Evolutionary conservation across 2,113 vertebrate genomes (phyloP).

Genomic region (Sterna hirundo): DNA sequence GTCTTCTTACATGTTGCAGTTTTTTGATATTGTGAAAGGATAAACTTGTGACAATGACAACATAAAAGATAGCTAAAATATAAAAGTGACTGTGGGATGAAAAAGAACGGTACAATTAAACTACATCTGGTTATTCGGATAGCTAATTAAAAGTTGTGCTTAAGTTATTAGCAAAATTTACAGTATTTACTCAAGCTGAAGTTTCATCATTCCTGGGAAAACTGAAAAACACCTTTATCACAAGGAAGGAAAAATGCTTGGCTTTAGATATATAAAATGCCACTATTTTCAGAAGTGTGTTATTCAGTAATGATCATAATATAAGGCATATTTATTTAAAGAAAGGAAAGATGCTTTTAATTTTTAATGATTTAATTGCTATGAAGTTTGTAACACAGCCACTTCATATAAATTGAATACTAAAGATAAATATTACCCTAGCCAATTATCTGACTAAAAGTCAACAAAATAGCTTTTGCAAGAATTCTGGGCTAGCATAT

Average conservation of each 20-base stretch:
- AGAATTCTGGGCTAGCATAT: slow-evolving; percentile 6
- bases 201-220: neutral
- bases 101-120: neutral
- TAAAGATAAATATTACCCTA: slow-evolving; percentile 32
- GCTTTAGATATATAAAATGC: neutral
- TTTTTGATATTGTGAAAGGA: neutral
- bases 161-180: neutral
- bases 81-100: neutral
- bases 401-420: slow-evolving; percentile 29
- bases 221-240: neutral
- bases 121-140: neutral
- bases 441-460: slow-evolving; percentile 32
- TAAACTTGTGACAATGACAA: neutral
- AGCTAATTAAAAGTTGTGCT: neutral
- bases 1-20: neutral
- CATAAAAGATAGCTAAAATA: neutral
- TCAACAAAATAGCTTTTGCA: slow-evolving; percentile 38
- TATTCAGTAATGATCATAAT: neutral
- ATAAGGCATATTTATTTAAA: neutral
- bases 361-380: neutral
- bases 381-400: neutral
- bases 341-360: neutral
- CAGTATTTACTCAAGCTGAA: neutral
- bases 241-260: neutral
- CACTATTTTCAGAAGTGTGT: neutral